Conservation (phyloP, 2,113 vertebrate species). For the Entomyzon cyanotis region DNA sequence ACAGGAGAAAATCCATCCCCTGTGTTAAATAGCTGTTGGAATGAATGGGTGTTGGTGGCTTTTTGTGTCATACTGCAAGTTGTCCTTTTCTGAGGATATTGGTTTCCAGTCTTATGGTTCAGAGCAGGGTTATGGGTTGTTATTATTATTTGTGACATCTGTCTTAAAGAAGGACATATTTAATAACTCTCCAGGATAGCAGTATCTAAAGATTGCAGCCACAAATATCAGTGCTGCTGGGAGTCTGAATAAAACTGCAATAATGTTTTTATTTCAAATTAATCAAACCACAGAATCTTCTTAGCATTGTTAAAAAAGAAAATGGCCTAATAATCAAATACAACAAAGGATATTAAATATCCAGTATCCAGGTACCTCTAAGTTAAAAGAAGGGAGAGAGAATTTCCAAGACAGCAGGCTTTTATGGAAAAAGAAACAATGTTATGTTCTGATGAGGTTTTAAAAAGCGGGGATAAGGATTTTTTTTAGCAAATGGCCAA, state of each 20-base stretch:
- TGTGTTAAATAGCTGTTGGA: not conserved
- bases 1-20: not conserved
- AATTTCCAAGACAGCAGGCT: not conserved
- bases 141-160: not conserved
- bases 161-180: not conserved
- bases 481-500: constrained; percentile 45
- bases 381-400: not conserved
- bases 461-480: not conserved
- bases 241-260: not conserved
- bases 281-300: not conserved
- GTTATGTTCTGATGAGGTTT: not conserved
- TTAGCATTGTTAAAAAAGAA: not conserved
- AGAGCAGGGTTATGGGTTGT: not conserved
- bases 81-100: not conserved
- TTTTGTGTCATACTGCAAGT: not conserved
- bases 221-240: not conserved
- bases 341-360: not conserved
- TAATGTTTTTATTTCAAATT: not conserved
- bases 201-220: not conserved
- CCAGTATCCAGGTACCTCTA: not conserved
- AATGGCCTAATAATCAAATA: not conserved
- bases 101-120: not conserved
- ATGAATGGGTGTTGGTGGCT: not conserved
- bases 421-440: constrained; percentile 36
- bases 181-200: not conserved